Evolutionary conservation across 23 tunicate genomes (phyloP).

Genomic region (Botrylloides violaceus): DNA sequence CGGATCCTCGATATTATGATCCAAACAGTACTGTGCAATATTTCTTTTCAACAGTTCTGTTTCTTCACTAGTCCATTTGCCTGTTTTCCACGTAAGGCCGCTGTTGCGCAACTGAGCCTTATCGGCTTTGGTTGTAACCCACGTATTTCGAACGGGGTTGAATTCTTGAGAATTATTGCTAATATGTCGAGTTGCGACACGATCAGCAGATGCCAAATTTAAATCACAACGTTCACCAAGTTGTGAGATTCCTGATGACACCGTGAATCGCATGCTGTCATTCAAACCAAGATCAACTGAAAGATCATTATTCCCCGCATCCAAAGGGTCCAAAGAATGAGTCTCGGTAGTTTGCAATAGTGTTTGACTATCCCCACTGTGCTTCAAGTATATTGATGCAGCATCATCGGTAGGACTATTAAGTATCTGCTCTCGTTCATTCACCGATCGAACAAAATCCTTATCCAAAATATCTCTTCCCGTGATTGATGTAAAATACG

Average conservation of each 20-base stretch:
- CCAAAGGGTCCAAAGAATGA: background rate
- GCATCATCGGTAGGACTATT: background rate
- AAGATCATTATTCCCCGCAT: background rate
- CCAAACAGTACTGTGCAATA: constrained; percentile 61
- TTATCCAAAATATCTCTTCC: constrained; percentile 14
- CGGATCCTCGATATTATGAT: constrained; percentile 50
- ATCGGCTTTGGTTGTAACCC: constrained; percentile 77
- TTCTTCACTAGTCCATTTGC: constrained; percentile 86
- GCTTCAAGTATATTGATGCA: background rate
- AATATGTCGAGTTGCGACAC: too few relatives aligned
- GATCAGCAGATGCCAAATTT: background rate
- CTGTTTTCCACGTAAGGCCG: constrained; percentile 88
- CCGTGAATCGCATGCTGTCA: background rate
- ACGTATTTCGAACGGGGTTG: constrained; percentile 66
- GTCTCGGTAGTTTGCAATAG: background rate
- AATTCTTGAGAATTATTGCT: constrained; percentile 2
- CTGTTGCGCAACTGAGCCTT: constrained; percentile 61
- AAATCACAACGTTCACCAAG: background rate
- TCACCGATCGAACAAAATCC: background rate
- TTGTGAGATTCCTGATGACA: background rate
- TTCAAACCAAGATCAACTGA: background rate
- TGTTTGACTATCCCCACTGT: background rate
- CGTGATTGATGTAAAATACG: constrained; percentile 1
- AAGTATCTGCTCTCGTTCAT: background rate
- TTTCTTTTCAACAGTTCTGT: constrained; percentile 42